phyloP scores from a whole-genome alignment of 1,140 invertebrate genomes.

The Calephelis virginiensis region DNA sequence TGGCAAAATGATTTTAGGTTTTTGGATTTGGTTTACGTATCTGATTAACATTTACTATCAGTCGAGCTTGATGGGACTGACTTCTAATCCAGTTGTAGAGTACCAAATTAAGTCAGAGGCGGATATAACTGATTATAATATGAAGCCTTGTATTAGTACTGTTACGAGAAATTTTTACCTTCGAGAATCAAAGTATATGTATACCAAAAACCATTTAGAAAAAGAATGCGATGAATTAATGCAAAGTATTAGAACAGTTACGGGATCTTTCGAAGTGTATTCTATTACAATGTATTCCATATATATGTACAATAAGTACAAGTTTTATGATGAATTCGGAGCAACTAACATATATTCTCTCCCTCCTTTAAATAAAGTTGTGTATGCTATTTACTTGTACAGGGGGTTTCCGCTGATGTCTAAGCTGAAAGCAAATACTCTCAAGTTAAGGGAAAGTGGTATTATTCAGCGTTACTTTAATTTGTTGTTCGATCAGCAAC shows the following conservation, averaged over 20 bases:
- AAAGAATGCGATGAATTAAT: conserved; percentile 32
- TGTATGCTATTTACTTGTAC: conserved; percentile 46
- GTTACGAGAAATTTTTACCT: conserved; percentile 28
- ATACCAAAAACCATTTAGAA: background rate
- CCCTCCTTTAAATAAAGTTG: conserved; percentile 36
- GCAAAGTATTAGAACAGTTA: conserved; percentile 40
- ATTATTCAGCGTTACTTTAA: conserved; percentile 31
- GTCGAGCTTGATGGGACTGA: conserved; percentile 43
- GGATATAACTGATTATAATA: conserved; percentile 33
- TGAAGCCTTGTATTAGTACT: conserved; percentile 41
- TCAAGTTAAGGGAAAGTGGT: conserved; percentile 47
- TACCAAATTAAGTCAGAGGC: conserved; percentile 38
- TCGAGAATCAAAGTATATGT: background rate
- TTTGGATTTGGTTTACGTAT: conserved; percentile 52
- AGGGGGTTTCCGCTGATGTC: conserved; percentile 51
- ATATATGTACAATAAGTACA: conserved; percentile 38
- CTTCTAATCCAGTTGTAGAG: conserved; percentile 34
- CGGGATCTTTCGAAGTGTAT: conserved; percentile 30
- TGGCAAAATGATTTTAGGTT: conserved; percentile 30
- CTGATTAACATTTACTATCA: conserved; percentile 48
- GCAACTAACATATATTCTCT: conserved; percentile 36
- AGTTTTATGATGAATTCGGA: conserved; percentile 39
- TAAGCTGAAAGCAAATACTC: conserved; percentile 28
- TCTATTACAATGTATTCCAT: conserved; percentile 33
- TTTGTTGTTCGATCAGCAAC: conserved; percentile 24